These are phyloP conservation scores for Ptyas mucosa DNA, from an alignment of 2,113 vertebrate species.

Conservation along the genomic window DNA sequence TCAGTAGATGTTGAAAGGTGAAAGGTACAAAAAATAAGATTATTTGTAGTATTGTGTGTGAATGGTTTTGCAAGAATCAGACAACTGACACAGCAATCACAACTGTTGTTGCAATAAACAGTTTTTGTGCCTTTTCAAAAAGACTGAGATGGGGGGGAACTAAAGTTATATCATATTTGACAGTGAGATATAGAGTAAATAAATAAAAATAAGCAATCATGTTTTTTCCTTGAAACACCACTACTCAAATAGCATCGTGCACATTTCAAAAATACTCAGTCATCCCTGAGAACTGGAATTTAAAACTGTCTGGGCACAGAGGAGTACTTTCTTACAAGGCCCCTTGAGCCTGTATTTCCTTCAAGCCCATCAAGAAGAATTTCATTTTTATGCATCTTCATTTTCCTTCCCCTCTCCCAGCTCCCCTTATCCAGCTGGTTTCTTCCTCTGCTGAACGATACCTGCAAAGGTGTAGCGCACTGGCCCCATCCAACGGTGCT, in stretches of 20 bases:
- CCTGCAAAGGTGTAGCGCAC: conserved; percentile 79
- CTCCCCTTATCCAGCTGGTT: neutral
- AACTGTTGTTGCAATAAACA: neutral
- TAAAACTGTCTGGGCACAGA: neutral
- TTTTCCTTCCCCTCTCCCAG: neutral
- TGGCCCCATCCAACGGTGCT: conserved; percentile 80
- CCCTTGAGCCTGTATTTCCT: neutral
- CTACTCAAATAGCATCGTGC: neutral
- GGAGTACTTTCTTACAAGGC: neutral
- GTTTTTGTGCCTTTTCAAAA: neutral
- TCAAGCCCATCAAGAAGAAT: neutral
- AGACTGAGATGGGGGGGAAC: neutral
- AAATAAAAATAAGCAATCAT: neutral
- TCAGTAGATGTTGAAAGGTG: neutral
- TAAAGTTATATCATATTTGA: neutral
- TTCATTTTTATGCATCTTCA: neutral
- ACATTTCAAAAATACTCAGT: neutral
- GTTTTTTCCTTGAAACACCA: neutral
- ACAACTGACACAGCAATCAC: neutral
- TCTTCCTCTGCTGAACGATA: conserved; percentile 10
- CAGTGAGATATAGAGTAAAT: neutral
- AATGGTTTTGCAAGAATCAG: neutral
- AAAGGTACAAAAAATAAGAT: neutral
- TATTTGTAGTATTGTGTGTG: neutral
- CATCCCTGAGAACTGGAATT: neutral